Evolutionary conservation across 2,888 invertebrate genomes (phyloP), one percentile per base, ranked within the genome.

Genomic region (Gymnosoma rotundatum): DNA sequence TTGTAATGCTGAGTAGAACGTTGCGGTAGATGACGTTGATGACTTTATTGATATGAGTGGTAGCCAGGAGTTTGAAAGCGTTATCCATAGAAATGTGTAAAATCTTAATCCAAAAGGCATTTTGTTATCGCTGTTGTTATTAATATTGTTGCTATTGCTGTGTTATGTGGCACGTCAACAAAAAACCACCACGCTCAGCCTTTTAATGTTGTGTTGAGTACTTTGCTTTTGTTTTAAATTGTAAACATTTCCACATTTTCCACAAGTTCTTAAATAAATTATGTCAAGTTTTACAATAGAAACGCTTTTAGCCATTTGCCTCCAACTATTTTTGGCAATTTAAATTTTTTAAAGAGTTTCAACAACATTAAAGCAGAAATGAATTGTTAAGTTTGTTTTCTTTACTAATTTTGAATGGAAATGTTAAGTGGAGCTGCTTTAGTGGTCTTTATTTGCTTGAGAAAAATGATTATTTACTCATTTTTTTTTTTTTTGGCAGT

Each of bases 61-160:
- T 88, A 87, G 90, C 90, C 89, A 89, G 87, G 89, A 86, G 87
- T 86, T 88, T 86, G 88, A 88, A 79, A 89, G 88, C 83, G 88
- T 89, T 87, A 91, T 89, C 91, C 91, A 91, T 89, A 90, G 80
- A 87, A 88, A 87, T 83, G 88, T 88, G 87, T 89, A 88, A 88
- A 92, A 88, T 87, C 88, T 89, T 86, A 89, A 89, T 87, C 89
- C 89, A 86, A 89, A 88, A 88, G 89, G 89, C 92, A 92, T 92
- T 89, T 91, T 91, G 88, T 86, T 25, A 45, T 18, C 18, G 50
- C 16, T 48, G 20, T n/a, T 52, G 18, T 18, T 18, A 52, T 48
- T 48, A n/a, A 76, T 54, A 38, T 73, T 69, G 56, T 61, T 61
- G 70, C 50, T 73, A 14, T n/a, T 58, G 56, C 56, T 74, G 64